These are phyloP conservation scores for Chelon auratus DNA, from an alignment of 2,797 vertebrate genomes.

Conservation along the genomic window DNA sequence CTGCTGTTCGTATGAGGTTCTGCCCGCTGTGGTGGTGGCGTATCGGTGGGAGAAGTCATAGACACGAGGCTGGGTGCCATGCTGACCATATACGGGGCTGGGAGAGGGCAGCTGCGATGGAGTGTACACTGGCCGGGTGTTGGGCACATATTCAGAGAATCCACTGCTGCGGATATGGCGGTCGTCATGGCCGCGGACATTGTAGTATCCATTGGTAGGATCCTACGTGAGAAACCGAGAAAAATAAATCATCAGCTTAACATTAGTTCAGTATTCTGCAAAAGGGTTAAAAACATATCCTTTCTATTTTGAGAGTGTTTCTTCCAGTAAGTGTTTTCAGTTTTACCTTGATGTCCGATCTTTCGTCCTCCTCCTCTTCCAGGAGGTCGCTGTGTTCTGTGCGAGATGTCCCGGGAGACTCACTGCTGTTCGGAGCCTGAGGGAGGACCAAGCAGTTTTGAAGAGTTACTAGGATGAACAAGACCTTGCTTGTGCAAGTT, in stretches of 20 bases:
- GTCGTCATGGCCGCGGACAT: slow-evolving; percentile 91
- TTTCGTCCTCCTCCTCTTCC: slow-evolving; percentile 90
- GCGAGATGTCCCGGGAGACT: slow-evolving; percentile 89
- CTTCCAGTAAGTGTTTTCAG: slow-evolving; percentile 30
- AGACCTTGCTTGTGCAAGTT: slow-evolving; percentile 48
- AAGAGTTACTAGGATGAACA: slow-evolving; percentile 63
- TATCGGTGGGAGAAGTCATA: slow-evolving; percentile 89
- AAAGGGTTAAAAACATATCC: slow-evolving; percentile 6
- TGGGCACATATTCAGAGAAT: slow-evolving; percentile 88
- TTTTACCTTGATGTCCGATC: slow-evolving; percentile 88
- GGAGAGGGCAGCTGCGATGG: slow-evolving; percentile 86
- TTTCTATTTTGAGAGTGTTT: slow-evolving; percentile 24
- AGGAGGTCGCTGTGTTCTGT: slow-evolving; percentile 90
- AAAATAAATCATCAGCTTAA: slow-evolving; percentile 1
- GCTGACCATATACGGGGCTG: slow-evolving; percentile 87
- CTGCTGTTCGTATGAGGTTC: slow-evolving; percentile 84
- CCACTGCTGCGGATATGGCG: slow-evolving; percentile 82
- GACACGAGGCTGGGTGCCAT: slow-evolving; percentile 81
- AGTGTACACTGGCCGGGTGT: slow-evolving; percentile 86
- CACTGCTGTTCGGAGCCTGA: slow-evolving; percentile 90
- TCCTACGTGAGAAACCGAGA: slow-evolving; percentile 78
- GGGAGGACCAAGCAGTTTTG: slow-evolving; percentile 64
- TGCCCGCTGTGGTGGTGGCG: slow-evolving; percentile 84
- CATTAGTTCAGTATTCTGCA: slow-evolving; percentile 3
- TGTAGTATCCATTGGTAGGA: slow-evolving; percentile 94